Percentiles rank a stretch among this genome's conserved stretches.
These are phyloP conservation scores for Xestoiulus laeticollis DNA, from an alignment of 2,888 invertebrate genomes.

Conservation along the genomic window DNA sequence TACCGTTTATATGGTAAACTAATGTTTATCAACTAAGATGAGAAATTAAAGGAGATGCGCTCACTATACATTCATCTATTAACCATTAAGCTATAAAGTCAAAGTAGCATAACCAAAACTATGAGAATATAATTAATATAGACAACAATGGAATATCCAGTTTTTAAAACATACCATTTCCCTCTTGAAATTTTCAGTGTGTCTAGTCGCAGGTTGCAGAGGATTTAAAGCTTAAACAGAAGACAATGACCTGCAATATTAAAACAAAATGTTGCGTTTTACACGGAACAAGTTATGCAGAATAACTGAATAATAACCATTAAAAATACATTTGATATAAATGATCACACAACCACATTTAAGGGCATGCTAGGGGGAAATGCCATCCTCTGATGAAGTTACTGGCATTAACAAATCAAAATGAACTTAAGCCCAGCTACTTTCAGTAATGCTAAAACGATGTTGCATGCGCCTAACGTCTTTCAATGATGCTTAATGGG, in stretches of 20 bases:
- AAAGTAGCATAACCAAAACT: too few relatives aligned
- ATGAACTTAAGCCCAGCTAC: slow-evolving; percentile 5
- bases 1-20: neutral
- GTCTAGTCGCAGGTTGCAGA: too few relatives aligned
- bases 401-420: slow-evolving; percentile 17
- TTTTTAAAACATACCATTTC: too few relatives aligned
- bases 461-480: neutral
- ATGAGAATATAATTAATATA: neutral
- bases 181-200: too few relatives aligned
- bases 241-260: neutral
- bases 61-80: too few relatives aligned
- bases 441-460: slow-evolving; percentile 13
- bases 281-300: neutral
- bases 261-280: neutral
- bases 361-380: neutral
- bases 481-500: neutral
- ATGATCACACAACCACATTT: neutral
- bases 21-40: neutral
- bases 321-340: neutral
- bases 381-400: neutral
- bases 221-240: neutral
- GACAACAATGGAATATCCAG: too few relatives aligned
- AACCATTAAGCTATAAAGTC: too few relatives aligned
- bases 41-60: neutral
- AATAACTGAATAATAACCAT: neutral